Evolutionary conservation across 64 coral and sea anemone genomes (phyloP), one percentile per base, ranked within the genome.

Genomic region (Montipora capricornis): DNA sequence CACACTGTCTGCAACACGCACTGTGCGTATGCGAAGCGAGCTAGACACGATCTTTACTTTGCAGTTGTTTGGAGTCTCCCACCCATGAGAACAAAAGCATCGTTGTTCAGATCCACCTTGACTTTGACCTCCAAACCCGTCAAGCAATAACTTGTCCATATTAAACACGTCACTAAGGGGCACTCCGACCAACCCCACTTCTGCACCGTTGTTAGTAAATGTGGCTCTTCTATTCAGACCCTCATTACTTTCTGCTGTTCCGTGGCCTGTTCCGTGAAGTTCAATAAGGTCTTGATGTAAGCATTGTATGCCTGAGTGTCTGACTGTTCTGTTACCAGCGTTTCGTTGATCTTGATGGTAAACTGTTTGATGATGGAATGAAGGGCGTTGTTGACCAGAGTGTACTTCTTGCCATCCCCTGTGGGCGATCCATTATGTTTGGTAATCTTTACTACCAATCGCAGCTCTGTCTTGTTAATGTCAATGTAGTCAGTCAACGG

Each of bases 311-410:
- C 92, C 64, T 94, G 82, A 0, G 69, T 51, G 20, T 94, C 67
- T 16, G 62, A 83, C 49, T 94, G 86, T 19, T 78, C 76, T 44
- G 92, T 94, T 0, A 94, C 84, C 10, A 88, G 20, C 0, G 92
- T 94, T 19, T 73, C 85, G 57, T 94, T 94, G 19, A 94, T 88
- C 60, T 80, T 94, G 60, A 88, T 73, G 4, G 92, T 89, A 11
- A 89, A 44, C 26, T 94, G 92, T 80, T 94, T 94, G 48, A 94
- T 94, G 29, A 94, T 88, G 4, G 84, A 81, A 37, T 88, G 92
- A 26, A 94, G 58, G n/a, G 86, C 55, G 16, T 94, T 94, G 83
- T 92, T 92, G 24, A 80, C 75, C 1, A 77, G 46, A 1, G 64
- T 83, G n/a, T 81, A 50, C 16, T 67, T 80, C 7, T 66, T 69